Base-by-base conservation (phyloP, 2,797 vertebrate genomes). In the Catostomus latipinnis region DNA sequence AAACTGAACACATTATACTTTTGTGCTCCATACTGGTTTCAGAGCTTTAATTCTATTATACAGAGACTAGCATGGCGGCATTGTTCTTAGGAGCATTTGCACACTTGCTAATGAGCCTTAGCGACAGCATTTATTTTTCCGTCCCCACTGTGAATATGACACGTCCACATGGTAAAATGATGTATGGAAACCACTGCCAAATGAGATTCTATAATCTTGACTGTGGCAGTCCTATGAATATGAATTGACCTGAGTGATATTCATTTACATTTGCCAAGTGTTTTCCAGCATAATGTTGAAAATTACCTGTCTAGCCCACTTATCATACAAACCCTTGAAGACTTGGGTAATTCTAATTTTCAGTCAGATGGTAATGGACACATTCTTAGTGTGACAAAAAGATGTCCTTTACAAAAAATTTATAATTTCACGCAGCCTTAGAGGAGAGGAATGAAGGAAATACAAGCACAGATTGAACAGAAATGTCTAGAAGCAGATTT, bases 251-350 rank as follows among this genome's bases (percentile, higher is more conserved):
- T 9, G 62, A 83, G 49, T 57, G 65, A 66, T 71, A 78, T 81
- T 81, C 62, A 83, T 81, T 78, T 78, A 83, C 71, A 74, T 74
- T 60, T 74, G 48, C 78, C 1, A 13, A 68, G 65, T 69, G 73
- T 71, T 78, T 75, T 43, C 62, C 70, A 85, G 61, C 66, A 76
- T 77, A 52, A 78, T 78, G 65, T n/a, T 45, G 8, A 83, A 82
- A 74, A 69, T 78, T 71, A 78, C 68, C 76, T 78, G 76, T 70
- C 79, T 80, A 57, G 13, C 70, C 57, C 58, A 75, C 66, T 83
- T 82, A 82, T 22, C 13, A 4, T 34, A 8, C 58, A 76, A 18
- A 70, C 78, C 11, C 71, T 66, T 71, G 76, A 78, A 78, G 68
- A 56, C 58, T 71, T 56, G 68, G 68, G 34, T 71, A 71, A 78